Evolutionary conservation across 2,797 vertebrate species (phyloP).

Genomic region (Otolemur crassicaudatus): DNA sequence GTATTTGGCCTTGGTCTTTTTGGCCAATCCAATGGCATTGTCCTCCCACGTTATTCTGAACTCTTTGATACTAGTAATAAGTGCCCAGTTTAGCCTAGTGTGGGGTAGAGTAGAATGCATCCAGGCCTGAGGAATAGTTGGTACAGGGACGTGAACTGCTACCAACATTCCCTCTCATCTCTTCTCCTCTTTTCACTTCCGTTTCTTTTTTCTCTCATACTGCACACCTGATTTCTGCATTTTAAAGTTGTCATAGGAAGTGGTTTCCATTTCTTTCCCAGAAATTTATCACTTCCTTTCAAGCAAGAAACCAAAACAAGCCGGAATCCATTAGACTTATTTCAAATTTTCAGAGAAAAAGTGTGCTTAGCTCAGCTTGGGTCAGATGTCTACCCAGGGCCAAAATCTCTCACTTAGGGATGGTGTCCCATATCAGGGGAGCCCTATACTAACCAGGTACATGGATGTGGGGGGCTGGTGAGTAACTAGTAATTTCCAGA

Average conservation of each 20-base stretch:
- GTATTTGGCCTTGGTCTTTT: not conserved
- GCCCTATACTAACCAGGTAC: not conserved
- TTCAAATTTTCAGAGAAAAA: not conserved
- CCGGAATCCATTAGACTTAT: not conserved
- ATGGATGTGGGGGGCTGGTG: not conserved
- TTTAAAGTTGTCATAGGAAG: constrained; percentile 11
- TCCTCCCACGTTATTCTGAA: not conserved
- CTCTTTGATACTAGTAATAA: not conserved
- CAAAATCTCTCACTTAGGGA: not conserved
- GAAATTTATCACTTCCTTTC: not conserved
- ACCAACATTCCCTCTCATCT: not conserved
- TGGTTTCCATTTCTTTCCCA: constrained; percentile 12
- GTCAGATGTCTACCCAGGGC: not conserved
- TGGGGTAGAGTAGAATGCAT: not conserved
- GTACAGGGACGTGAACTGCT: not conserved
- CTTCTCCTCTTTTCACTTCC: not conserved
- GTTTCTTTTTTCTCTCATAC: not conserved
- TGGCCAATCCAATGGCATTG: not conserved
- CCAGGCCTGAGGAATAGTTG: not conserved
- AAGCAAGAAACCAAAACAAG: not conserved
- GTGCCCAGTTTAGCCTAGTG: not conserved
- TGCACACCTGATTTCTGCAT: not conserved
- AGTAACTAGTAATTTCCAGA: not conserved
- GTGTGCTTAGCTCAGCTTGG: not conserved
- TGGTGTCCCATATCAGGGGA: not conserved